These are phyloP conservation scores for Andrena haemorrhoa DNA, from an alignment of 2,888 invertebrate genomes.

Conservation along the genomic window DNA sequence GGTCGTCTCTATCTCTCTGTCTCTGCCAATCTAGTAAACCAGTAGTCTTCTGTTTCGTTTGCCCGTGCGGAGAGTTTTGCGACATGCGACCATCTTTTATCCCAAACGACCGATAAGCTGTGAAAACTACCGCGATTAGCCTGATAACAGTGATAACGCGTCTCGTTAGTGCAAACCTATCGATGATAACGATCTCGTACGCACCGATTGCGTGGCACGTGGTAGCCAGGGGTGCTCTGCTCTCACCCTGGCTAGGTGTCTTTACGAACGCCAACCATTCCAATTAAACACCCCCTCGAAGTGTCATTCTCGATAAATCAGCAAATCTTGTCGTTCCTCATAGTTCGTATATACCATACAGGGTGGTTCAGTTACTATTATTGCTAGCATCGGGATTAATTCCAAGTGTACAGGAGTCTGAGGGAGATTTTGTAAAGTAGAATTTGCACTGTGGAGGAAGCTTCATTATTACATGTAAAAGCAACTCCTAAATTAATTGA, in stretches of 20 bases:
- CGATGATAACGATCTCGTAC: background rate
- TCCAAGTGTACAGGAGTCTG: background rate
- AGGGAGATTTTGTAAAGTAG: background rate
- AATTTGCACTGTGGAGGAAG: background rate
- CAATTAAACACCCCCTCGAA: background rate
- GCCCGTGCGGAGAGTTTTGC: conserved; percentile 57
- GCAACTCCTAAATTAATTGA: no score
- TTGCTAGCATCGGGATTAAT: background rate
- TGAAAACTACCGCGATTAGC: conserved; percentile 25
- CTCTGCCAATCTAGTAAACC: conserved; percentile 66
- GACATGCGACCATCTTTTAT: conserved; percentile 45
- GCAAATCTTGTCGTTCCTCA: background rate
- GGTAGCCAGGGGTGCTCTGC: no score
- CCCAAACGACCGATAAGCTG: conserved; percentile 21
- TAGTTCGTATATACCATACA: background rate
- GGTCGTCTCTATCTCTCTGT: conserved; percentile 70
- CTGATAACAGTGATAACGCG: conserved; percentile 6
- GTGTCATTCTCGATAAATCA: background rate
- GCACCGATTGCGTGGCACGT: background rate
- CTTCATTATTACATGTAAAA: no score
- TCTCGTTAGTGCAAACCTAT: background rate
- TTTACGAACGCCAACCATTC: conserved; percentile 28
- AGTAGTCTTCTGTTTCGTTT: conserved; percentile 64
- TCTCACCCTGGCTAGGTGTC: background rate
- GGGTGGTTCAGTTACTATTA: background rate